These are phyloP conservation scores for Asbolus verrucosus DNA, from an alignment of 1,140 invertebrate genomes.

Conservation along the genomic window DNA sequence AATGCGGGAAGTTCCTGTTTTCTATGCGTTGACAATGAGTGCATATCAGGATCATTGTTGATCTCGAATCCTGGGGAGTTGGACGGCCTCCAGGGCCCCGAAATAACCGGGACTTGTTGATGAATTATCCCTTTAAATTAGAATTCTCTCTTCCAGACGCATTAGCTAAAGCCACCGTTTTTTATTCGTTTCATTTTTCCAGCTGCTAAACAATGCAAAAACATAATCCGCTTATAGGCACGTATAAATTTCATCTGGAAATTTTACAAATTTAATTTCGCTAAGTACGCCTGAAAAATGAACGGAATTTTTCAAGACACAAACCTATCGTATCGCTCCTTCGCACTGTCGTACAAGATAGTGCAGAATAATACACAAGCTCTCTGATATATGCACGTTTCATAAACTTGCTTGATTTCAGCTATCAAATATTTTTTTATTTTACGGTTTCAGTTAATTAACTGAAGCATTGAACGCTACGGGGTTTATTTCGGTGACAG, in stretches of 20 bases:
- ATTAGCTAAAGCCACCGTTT: slow-evolving; percentile 26
- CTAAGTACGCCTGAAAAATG: slow-evolving; percentile 25
- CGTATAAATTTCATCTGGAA: slow-evolving; percentile 16
- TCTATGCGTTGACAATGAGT: slow-evolving; percentile 36
- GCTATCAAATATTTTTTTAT: no score
- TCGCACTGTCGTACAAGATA: no score
- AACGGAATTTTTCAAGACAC: slow-evolving; percentile 5
- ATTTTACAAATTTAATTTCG: slow-evolving; percentile 32
- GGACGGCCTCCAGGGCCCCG: slow-evolving; percentile 25
- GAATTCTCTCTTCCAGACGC: slow-evolving; percentile 36
- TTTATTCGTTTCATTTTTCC: slow-evolving; percentile 19
- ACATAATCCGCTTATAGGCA: slow-evolving; percentile 27
- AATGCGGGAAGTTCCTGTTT: slow-evolving; percentile 37
- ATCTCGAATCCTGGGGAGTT: slow-evolving; percentile 18
- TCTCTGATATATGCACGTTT: no score
- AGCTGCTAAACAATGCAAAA: slow-evolving; percentile 25
- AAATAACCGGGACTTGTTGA: slow-evolving; percentile 25
- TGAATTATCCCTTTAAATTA: slow-evolving; percentile 34
- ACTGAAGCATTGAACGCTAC: no score
- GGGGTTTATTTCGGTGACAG: no score
- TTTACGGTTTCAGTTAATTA: no score
- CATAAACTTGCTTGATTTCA: no score
- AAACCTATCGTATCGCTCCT: no score
- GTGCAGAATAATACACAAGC: no score
- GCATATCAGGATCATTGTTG: slow-evolving; percentile 5